phyloP scores from a whole-genome alignment of 2,797 vertebrate genomes.

The Scolopax rusticola region DNA sequence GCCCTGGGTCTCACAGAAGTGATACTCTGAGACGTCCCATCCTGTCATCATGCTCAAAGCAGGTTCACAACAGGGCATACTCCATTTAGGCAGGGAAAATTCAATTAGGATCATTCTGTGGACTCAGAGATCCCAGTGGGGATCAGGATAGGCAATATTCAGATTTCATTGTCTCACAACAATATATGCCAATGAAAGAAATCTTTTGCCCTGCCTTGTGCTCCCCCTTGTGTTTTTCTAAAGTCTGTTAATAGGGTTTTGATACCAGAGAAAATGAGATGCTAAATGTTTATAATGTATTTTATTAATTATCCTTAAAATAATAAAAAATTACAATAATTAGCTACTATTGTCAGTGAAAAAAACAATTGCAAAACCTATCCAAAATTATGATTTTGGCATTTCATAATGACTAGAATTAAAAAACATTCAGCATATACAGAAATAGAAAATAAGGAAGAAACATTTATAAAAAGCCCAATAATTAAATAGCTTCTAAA shows the following conservation, averaged over 20 bases:
- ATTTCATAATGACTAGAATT: background rate
- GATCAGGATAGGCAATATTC: constrained; percentile 83
- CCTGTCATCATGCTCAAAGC: constrained; percentile 90
- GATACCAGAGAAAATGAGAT: background rate
- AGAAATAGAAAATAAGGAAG: background rate
- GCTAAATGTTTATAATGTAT: background rate
- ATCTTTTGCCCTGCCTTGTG: constrained; percentile 26
- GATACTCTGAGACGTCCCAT: constrained; percentile 85
- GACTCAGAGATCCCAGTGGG: constrained; percentile 85
- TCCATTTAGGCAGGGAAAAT: constrained; percentile 94
- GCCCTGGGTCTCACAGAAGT: constrained; percentile 85
- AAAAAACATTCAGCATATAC: background rate
- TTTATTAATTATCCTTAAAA: background rate
- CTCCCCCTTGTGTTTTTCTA: constrained; percentile 34
- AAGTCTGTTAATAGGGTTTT: background rate
- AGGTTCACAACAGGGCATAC: constrained; percentile 91
- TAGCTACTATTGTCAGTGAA: background rate
- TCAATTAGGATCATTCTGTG: constrained; percentile 91
- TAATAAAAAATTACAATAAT: background rate
- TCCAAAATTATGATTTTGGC: background rate
- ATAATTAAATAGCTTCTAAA: background rate
- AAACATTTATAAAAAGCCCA: background rate
- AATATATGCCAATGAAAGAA: constrained; percentile 80
- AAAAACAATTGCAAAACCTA: background rate
- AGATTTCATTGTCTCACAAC: constrained; percentile 87